Conservation (phyloP, 2,888 invertebrate genomes). For the Apantesis nais region DNA sequence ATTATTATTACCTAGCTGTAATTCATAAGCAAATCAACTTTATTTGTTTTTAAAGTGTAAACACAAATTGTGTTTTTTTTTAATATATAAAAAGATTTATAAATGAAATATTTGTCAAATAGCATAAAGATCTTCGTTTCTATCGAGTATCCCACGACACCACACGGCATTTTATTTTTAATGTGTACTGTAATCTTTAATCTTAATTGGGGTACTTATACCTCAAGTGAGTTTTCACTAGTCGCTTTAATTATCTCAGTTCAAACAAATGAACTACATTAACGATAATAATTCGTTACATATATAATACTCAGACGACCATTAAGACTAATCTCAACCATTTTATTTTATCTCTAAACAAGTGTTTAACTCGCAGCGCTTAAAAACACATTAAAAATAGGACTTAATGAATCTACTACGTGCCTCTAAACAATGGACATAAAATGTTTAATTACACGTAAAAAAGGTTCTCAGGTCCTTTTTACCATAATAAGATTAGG, state of each 20-base stretch:
- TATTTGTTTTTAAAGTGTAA: too few species aligned
- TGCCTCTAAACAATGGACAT: conserved; percentile 39
- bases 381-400: conserved; percentile 44
- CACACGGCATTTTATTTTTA: too few species aligned
- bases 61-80: too few species aligned
- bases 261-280: not conserved
- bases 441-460: conserved; percentile 53
- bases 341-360: conserved; percentile 27
- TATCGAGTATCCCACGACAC: too few species aligned
- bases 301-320: not conserved
- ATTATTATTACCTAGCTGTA: too few species aligned
- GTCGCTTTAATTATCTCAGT: not conserved
- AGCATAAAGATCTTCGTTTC: too few species aligned
- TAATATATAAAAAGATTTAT: too few species aligned
- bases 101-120: too few species aligned
- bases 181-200: not conserved
- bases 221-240: not conserved
- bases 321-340: conserved; percentile 7
- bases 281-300: not conserved
- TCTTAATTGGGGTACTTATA: not conserved
- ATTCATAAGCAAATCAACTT: too few species aligned
- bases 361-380: conserved; percentile 27
- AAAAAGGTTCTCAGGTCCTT: conserved; percentile 43
- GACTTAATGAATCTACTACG: conserved; percentile 35
- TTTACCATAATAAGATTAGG: conserved; percentile 57